Evolutionary conservation across 1,140 invertebrate genomes (phyloP), one percentile per base, ranked within the genome.

Genomic region (Fopius arisanus): DNA sequence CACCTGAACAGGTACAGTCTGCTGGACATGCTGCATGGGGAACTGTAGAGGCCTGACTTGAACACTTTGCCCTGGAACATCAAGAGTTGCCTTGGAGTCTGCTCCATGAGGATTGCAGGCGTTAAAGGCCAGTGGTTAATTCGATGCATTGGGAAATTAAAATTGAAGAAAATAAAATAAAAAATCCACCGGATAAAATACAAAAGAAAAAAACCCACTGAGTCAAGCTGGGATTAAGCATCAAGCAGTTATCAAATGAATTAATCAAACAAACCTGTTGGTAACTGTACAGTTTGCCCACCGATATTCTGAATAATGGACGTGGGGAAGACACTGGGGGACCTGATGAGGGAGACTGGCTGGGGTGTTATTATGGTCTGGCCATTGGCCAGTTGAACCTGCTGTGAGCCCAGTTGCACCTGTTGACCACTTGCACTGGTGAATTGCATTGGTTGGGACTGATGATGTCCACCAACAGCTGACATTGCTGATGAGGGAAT

Each of bases 1-100:
- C 43, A 97, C 93, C 88, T 97, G 96, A 14, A 98, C 94, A 0
- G 96, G 96, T 51, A 98, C 95, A 16, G 94, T 94, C 83, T 95
- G 94, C 73, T 88, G 86, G 14, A 88, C 81, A 40, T 88, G 87
- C 83, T 95, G 93, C 86, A 96, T 90, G 9, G 92, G 92, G 78
- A 96, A 92, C 83, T 96, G 95, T 3, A 96, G 84, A 16, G 89
- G 91, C 5, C 92, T 88, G 0, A 95, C 91, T 72, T 94, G 92
- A 19, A 96, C 91, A 81, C 93, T 95, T 84, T 94, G 93, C n/a
- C 93, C 93, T 90, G 76, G 67, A 82, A 83, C 66, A 80, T 78
- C 75, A 67, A 77, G 66, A 72, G 67, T 74, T 76, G 69, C 77
- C 78, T 80, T 78, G 77, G 79, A 72, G 78, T 80, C 77, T 80